A percentile compares a stretch with the other conserved stretches of the same genome.
Conservation (phyloP, 2,113 vertebrate genomes). For the Rhinoderma darwinii region DNA sequence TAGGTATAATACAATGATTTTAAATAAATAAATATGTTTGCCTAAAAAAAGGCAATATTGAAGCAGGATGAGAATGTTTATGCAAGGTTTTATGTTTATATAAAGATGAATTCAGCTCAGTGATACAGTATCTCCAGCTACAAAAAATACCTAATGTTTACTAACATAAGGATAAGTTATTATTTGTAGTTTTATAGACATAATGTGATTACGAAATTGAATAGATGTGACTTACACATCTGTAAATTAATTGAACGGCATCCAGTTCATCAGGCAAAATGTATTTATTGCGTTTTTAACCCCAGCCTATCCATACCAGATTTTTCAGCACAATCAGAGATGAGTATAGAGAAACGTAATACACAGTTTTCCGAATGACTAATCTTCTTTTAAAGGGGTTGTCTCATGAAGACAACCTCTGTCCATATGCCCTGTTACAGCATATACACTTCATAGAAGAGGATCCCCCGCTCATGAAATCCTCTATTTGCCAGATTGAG, state of each 20-base stretch:
- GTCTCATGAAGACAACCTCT: too few species aligned
- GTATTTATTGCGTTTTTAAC: not conserved
- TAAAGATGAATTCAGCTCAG: not conserved
- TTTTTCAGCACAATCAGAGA: not conserved
- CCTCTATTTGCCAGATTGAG: too few species aligned
- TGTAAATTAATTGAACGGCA: not conserved
- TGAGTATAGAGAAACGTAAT: too few species aligned
- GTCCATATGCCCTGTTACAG: too few species aligned
- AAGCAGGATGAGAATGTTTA: not conserved
- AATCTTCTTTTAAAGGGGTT: too few species aligned
- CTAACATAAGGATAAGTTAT: not conserved
- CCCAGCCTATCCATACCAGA: not conserved
- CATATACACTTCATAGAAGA: too few species aligned
- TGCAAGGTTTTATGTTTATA: not conserved
- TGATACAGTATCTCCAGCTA: not conserved
- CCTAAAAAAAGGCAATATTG: not conserved
- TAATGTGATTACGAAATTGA: not conserved
- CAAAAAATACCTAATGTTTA: not conserved
- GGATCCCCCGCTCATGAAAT: too few species aligned
- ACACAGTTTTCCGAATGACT: too few species aligned
- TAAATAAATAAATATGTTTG: not conserved
- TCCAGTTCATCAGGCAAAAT: not conserved
- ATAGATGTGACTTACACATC: not conserved
- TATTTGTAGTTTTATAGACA: not conserved
- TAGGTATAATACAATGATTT: not conserved